Percentiles rank a stretch among this genome's conserved stretches.
Conservation (phyloP, 2,888 invertebrate genomes). For the Pandemis corylana region DNA sequence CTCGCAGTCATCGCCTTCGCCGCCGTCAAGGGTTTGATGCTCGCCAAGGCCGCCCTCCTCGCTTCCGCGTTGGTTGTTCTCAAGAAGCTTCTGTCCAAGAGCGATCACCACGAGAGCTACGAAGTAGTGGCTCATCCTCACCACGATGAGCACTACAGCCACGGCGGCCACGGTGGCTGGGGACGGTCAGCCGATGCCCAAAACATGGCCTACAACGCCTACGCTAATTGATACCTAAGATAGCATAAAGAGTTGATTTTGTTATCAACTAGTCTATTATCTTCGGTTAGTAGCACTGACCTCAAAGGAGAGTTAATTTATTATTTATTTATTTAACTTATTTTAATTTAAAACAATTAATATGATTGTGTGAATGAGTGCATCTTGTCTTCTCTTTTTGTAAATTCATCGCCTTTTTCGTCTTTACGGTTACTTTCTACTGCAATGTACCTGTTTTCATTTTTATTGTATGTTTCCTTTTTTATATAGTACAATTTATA, state of each 20-base stretch:
- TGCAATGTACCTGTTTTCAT: constrained; percentile 69
- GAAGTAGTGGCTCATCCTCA: constrained; percentile 91
- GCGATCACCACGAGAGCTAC: constrained; percentile 88
- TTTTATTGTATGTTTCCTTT: constrained; percentile 57
- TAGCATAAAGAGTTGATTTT: constrained; percentile 46
- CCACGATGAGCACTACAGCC: constrained; percentile 84
- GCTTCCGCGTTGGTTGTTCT: constrained; percentile 88
- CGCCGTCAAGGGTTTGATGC: constrained; percentile 92
- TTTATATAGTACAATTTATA: constrained; percentile 66
- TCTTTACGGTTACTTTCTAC: constrained; percentile 47
- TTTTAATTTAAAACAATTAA: constrained; percentile 62
- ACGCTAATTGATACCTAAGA: constrained; percentile 79
- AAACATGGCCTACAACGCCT: constrained; percentile 89
- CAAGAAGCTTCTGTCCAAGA: constrained; percentile 89
- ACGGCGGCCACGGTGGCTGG: constrained; percentile 85
- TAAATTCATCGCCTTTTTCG: constrained; percentile 43
- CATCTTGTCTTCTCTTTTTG: constrained; percentile 64
- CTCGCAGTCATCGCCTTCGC: constrained; percentile 90
- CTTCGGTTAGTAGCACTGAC: constrained; percentile 68
- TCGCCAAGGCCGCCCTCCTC: constrained; percentile 93
- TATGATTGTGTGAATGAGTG: constrained; percentile 63
- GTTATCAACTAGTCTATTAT: constrained; percentile 45
- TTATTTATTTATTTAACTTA: constrained; percentile 79
- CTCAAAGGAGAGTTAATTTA: constrained; percentile 76
- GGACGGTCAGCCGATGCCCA: constrained; percentile 89